Evolutionary conservation across 2,888 invertebrate genomes (phyloP).

Genomic region (Aporophyla nigra): DNA sequence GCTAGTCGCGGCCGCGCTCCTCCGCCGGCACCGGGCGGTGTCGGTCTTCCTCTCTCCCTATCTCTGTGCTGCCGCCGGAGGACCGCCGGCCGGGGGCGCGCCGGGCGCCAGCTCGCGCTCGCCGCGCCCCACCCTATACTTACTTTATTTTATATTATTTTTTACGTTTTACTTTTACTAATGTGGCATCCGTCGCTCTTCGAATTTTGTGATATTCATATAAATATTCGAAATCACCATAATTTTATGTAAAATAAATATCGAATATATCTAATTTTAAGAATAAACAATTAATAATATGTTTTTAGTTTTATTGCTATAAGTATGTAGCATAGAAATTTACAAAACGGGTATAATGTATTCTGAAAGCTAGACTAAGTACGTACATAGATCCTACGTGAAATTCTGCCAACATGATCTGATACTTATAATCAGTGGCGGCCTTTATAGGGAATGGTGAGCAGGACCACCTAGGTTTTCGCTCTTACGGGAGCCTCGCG

Average conservation of each 20-base stretch:
- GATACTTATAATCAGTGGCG: not conserved
- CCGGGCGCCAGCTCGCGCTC: constrained; percentile 86
- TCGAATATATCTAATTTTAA: constrained; percentile 82
- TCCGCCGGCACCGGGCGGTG: constrained; percentile 90
- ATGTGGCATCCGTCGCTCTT: constrained; percentile 88
- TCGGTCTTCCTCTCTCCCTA: constrained; percentile 87
- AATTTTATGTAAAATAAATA: constrained; percentile 88
- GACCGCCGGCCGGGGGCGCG: constrained; percentile 88
- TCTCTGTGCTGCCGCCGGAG: constrained; percentile 89
- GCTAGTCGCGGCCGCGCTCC: constrained; percentile 89
- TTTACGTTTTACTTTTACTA: constrained; percentile 79
- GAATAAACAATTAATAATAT: constrained; percentile 81
- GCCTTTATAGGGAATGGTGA: not conserved
- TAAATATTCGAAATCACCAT: constrained; percentile 88
- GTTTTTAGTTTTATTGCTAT: constrained; percentile 55
- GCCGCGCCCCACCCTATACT: constrained; percentile 81
- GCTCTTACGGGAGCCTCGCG: not conserved
- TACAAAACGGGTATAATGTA: not conserved
- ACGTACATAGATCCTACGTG: not conserved
- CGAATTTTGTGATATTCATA: constrained; percentile 90
- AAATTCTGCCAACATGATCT: not conserved
- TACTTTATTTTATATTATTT: constrained; percentile 80
- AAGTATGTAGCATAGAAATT: not conserved
- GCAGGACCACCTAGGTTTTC: not conserved
- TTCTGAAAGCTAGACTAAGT: not conserved